These are phyloP conservation scores for Meghimatium bilineatum DNA, from an alignment of 2,888 invertebrate species.

Conservation along the genomic window DNA sequence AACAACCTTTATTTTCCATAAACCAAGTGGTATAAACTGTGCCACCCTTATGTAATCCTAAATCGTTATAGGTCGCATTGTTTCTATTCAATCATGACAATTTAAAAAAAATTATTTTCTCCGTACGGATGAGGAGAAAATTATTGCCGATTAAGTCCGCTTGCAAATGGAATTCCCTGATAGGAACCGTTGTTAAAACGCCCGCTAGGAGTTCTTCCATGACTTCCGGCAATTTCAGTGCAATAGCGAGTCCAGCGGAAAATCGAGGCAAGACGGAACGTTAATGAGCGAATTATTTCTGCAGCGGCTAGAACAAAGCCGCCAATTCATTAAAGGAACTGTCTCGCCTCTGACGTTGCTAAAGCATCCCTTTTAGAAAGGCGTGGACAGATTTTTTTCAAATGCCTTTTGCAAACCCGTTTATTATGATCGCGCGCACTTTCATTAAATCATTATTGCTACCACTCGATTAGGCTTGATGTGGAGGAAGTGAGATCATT, in stretches of 20 bases:
- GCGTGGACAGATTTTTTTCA: slow-evolving; percentile 30
- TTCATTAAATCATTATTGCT: slow-evolving; percentile 54
- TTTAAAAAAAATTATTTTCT: background rate
- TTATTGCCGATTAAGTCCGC: slow-evolving; percentile 21
- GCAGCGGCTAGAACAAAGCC: slow-evolving; percentile 50
- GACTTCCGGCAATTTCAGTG: slow-evolving; percentile 34
- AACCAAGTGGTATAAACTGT: no score
- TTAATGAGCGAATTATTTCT: slow-evolving; percentile 54
- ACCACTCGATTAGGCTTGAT: slow-evolving; percentile 45
- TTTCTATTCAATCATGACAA: background rate
- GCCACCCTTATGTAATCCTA: no score
- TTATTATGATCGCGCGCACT: slow-evolving; percentile 49
- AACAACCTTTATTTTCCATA: no score
- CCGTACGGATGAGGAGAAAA: background rate
- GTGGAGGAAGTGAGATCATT: slow-evolving; percentile 42
- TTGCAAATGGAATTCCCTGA: slow-evolving; percentile 40
- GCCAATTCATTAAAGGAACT: slow-evolving; percentile 39
- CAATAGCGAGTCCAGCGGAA: slow-evolving; percentile 48
- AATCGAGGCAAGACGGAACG: slow-evolving; percentile 51
- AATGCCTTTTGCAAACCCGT: slow-evolving; percentile 42
- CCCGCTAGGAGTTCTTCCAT: slow-evolving; percentile 11
- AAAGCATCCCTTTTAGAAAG: slow-evolving; percentile 21
- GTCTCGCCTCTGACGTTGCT: slow-evolving; percentile 34
- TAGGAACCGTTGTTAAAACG: slow-evolving; percentile 38
- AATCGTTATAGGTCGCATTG: no score